Base-by-base conservation (phyloP, 2,113 vertebrate species). In the Perca fluviatilis region DNA sequence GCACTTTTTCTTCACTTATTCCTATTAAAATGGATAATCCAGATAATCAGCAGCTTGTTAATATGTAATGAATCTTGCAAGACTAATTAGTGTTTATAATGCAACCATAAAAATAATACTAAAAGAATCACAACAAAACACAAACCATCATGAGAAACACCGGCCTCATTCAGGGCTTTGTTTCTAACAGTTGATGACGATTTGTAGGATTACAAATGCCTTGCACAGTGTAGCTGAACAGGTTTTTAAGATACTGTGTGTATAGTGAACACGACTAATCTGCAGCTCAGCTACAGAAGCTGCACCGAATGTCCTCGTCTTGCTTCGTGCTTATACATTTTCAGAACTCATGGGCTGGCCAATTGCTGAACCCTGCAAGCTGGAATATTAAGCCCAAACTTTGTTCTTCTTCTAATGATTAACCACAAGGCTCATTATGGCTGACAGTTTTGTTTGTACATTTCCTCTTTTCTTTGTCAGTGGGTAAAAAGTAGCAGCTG, bases 261-360 rank as follows among this genome's bases (percentile, higher is more conserved):
- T 51, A 5, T 49, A 69, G 53, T 27, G 57, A 72, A 76, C 40
- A 25, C 3, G 16, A 75, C 57, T 82, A 69, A 84, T 85, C 67
- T 82, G 71, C 3, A 2, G 19, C 61, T 81, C 54, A 15, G 74
- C 83, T 23, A 46, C 58, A 80, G 53, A 71, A 80, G 60, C 65
- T 53, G 58, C 76, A 74, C 14, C 85, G 84, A 78, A 82, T n/a
- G 82, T 74, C 74, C 74, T 77, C 19, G 6, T 51, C 36, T 72
- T 66, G 43, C 50, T 62, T 67, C 21, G 6, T n/a, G 60, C 60
- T 70, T 74, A 70, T 36, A 65, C 19, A 60, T 69, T 63, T 77
- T 74, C 18, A 60, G 33, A 25, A 60, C 4, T 65, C 23, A 47
- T 67, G 50, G 23, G 57, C 23, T 47, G 50, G 78, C 40, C 4